phyloP scores from a whole-genome alignment of 2,888 invertebrate species.

The Bugula neritina region DNA sequence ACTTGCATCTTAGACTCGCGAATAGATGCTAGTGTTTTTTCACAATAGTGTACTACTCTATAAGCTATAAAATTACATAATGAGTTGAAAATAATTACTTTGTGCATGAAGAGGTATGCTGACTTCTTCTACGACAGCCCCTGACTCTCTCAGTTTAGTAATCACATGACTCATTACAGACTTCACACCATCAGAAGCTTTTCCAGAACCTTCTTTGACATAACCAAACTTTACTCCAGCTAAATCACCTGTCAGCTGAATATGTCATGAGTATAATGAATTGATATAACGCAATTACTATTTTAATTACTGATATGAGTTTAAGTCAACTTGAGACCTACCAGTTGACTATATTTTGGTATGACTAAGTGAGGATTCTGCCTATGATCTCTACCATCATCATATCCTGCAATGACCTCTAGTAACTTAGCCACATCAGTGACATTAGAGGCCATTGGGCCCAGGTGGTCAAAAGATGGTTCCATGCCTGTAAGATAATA shows the following conservation, averaged over 20 bases:
- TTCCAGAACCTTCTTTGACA: constrained; percentile 43
- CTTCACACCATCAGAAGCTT: constrained; percentile 35
- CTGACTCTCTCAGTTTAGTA: constrained; percentile 31
- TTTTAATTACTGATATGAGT: too few species aligned
- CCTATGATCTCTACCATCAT: constrained; percentile 37
- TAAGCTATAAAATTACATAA: too few species aligned
- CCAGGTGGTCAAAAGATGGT: constrained; percentile 40
- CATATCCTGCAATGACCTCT: constrained; percentile 46
- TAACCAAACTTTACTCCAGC: constrained; percentile 38
- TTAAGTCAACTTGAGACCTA: too few species aligned
- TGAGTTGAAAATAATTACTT: too few species aligned
- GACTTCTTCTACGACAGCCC: constrained; percentile 37
- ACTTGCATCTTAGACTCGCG: too few species aligned
- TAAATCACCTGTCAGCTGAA: constrained; percentile 36
- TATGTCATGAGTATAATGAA: constrained; percentile 25
- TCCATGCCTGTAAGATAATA: too few species aligned
- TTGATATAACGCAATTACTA: too few species aligned
- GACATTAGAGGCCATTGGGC: constrained; percentile 47
- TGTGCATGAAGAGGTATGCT: constrained; percentile 42
- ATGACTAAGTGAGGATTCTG: constrained; percentile 33
- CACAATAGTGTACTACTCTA: too few species aligned
- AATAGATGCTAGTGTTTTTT: too few species aligned
- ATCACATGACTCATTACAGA: constrained; percentile 35
- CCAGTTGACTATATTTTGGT: constrained; percentile 14
- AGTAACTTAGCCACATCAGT: constrained; percentile 43